These are phyloP conservation scores for Oryctes rhinoceros DNA, from an alignment of 1,140 invertebrate species.

Conservation along the genomic window DNA sequence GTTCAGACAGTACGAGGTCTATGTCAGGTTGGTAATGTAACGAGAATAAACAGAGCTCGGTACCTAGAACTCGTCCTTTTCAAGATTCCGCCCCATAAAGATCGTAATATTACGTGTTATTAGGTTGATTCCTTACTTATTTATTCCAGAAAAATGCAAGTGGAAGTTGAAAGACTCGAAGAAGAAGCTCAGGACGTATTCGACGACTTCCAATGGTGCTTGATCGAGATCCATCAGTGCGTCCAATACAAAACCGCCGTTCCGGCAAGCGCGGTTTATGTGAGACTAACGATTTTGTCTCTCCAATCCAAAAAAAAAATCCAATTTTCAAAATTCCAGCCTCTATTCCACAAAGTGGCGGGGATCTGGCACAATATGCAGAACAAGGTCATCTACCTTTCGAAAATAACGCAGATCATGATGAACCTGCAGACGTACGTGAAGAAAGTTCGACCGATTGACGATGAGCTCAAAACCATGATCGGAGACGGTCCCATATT, in stretches of 20 bases:
- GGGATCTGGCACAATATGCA: conserved; percentile 71
- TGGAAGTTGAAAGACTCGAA: conserved; percentile 65
- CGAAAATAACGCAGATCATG: conserved; percentile 67
- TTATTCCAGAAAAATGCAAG: conserved; percentile 65
- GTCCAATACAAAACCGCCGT: conserved; percentile 70
- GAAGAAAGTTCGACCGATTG: conserved; percentile 60
- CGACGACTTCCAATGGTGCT: conserved; percentile 59
- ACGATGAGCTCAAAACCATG: conserved; percentile 51
- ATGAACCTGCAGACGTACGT: conserved; percentile 63
- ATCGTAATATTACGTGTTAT: too few relatives aligned
- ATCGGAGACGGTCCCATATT: conserved; percentile 57
- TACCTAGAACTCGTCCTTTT: too few relatives aligned
- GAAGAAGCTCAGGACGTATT: conserved; percentile 61
- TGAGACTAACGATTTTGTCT: conserved; percentile 59
- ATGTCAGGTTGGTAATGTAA: conserved; percentile 57
- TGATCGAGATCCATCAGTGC: conserved; percentile 66
- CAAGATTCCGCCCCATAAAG: too few relatives aligned
- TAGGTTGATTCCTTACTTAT: conserved; percentile 44
- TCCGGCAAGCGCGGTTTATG: conserved; percentile 70
- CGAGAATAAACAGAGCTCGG: too few relatives aligned
- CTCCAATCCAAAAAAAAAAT: not conserved
- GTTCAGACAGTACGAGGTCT: conserved; percentile 71
- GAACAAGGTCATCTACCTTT: conserved; percentile 69
- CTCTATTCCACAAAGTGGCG: conserved; percentile 70
- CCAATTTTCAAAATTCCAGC: conserved; percentile 62